Conservation (phyloP, 2,797 vertebrate species). For the Taeniopygia guttata region DNA sequence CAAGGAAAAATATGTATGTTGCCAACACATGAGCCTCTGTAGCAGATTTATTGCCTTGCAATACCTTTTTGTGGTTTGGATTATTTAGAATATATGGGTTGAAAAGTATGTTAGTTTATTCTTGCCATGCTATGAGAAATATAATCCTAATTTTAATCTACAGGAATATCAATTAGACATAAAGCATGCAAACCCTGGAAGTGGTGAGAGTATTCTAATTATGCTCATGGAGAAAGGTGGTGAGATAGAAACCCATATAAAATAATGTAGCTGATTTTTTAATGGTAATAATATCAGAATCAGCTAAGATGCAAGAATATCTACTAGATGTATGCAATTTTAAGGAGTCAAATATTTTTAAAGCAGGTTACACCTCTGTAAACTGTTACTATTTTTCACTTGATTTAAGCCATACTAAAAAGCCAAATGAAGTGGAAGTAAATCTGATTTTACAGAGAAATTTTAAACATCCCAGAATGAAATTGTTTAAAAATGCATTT, state of each 20-base stretch:
- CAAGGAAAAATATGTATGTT: neutral
- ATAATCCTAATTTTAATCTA: neutral
- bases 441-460: neutral
- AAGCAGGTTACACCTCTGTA: neutral
- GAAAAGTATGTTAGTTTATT: neutral
- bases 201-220: neutral
- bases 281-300: neutral
- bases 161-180: neutral
- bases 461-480: fast-evolving
- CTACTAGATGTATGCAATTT: neutral
- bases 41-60: neutral
- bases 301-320: neutral
- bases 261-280: neutral
- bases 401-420: neutral
- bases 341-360: neutral
- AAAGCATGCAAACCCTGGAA: neutral
- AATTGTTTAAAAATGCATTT: neutral
- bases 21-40: neutral
- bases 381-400: neutral
- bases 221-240: neutral
- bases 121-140: neutral
- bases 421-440: neutral
- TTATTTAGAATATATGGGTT: neutral
- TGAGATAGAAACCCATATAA: neutral
- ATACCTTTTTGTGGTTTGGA: neutral